Evolutionary conservation across 2,888 invertebrate genomes (phyloP), one percentile per base, ranked within the genome.

Genomic region (Aleiodes alternator): DNA sequence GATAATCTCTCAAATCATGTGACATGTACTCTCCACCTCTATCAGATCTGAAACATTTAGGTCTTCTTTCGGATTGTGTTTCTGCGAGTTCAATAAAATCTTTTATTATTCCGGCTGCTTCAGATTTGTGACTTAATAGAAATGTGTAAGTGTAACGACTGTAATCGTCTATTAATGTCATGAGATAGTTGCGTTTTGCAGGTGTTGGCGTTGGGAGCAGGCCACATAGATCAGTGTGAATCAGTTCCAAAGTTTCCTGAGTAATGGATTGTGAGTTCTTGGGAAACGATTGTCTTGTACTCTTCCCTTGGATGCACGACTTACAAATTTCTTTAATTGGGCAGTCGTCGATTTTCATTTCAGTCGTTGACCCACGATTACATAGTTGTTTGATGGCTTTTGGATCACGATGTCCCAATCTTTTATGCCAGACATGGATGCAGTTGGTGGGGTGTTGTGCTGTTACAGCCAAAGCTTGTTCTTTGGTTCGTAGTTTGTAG

Each of bases 91-190:
- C 14, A 14, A 72, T 9, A 9, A 69, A 76, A 23, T 59, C 55
- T 57, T 51, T 73, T 23, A 75, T 61, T 6, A 75, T 43, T 11
- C 55, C 9, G 23, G 38, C 59, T 9, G 71, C 68, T 38, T 75
- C 71, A 9, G 71, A 61, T 38, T 80, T 80, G 6, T 75, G 50
- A 29, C 70, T 66, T 9, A 78, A 29, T 9, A 76, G 76, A 7
- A 50, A 66, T 1, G 77, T 73, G 6, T 61, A 53, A 3, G 50
- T 29, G 38, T 69, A 69, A 6, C 53, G 12, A n/a, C 53, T 53
- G n/a, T 9, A 69, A 53, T 69, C 69, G 53, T 69, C 69, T 14
- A 53, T 69, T n/a, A 69, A 31, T 14, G 53, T 53, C 16, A 69
- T 14, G 5, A 57, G 3, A 69, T 69, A 69, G 14, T 55, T 31